Conservation (phyloP, 2,888 invertebrate species). For the Pelosia muscerda region DNA sequence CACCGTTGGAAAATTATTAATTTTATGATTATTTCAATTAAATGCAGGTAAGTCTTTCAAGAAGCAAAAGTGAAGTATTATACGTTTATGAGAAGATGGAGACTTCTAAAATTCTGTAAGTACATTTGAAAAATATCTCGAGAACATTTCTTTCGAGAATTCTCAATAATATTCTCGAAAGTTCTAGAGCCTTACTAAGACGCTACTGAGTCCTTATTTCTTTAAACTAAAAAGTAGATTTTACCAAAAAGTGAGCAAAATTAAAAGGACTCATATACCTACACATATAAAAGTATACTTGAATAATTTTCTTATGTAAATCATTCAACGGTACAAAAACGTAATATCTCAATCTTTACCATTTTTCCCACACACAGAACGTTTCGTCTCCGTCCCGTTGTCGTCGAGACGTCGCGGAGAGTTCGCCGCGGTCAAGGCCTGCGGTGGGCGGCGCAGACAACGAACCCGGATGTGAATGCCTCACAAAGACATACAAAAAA, state of each 20-base stretch:
- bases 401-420: conserved; percentile 51
- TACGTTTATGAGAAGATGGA: not conserved
- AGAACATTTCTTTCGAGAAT: not conserved
- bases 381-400: conserved; percentile 44
- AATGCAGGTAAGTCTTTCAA: conserved; percentile 30
- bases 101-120: not conserved
- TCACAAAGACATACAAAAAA: conserved; percentile 54
- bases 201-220: not conserved
- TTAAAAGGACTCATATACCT: not conserved
- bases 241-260: not conserved
- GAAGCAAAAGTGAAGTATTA: too few relatives aligned
- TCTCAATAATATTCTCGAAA: not conserved
- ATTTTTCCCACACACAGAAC: conserved; percentile 24
- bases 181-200: not conserved
- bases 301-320: not conserved
- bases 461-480: conserved; percentile 79
- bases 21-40: conserved; percentile 20
- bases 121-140: not conserved
- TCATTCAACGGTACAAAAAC: conserved; percentile 8
- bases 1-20: not conserved
- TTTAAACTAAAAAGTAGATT: not conserved
- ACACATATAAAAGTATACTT: not conserved
- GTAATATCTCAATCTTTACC: conserved; percentile 1
- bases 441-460: conserved; percentile 75
- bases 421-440: conserved; percentile 83